Evolutionary conservation across 2,797 vertebrate genomes (phyloP).

Genomic region (Psittacula echo): DNA sequence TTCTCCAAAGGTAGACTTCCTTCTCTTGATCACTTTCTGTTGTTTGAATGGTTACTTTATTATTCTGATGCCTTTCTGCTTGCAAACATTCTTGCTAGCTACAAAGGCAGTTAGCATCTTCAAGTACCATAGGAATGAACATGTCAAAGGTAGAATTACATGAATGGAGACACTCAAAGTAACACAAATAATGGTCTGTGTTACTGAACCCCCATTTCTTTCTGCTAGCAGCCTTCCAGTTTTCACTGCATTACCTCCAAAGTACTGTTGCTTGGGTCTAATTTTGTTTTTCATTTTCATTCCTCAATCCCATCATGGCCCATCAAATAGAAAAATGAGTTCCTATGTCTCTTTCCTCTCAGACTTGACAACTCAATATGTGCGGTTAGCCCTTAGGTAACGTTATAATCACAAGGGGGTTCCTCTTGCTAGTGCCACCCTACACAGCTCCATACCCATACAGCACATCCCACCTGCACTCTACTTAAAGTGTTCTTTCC

Average conservation of each 20-base stretch:
- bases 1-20: neutral
- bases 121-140: neutral
- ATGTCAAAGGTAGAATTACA: neutral
- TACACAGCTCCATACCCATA: neutral
- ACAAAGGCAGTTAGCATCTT: neutral
- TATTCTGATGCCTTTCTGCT: neutral
- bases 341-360: conserved; percentile 3
- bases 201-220: neutral
- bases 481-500: neutral
- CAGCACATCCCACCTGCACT: neutral
- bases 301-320: neutral
- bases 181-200: neutral
- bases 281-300: conserved; percentile 17
- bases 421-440: neutral
- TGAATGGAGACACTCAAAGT: neutral
- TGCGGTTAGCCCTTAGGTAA: neutral
- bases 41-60: neutral
- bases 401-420: neutral
- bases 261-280: neutral
- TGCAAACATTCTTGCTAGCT: neutral
- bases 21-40: neutral
- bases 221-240: neutral
- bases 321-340: conserved; percentile 20
- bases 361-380: conserved; percentile 7
- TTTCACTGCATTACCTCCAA: neutral